Conservation (phyloP, 2,113 vertebrate species). For the Clinocottus analis region DNA sequence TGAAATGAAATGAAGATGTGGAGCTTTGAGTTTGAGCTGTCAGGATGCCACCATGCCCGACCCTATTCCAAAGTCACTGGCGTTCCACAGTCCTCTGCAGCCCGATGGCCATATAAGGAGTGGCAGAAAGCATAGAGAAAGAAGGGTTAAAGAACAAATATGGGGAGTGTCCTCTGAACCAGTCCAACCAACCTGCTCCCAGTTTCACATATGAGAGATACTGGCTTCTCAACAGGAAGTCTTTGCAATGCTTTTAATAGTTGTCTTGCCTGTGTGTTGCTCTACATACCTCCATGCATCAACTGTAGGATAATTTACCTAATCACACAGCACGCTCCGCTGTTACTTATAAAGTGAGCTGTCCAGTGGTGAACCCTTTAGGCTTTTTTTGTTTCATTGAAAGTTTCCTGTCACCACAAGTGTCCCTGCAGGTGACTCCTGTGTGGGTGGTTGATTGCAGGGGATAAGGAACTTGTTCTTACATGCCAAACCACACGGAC, state of each 20-base stretch:
- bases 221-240: constrained; percentile 44
- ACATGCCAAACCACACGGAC: constrained; percentile 54
- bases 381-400: background rate
- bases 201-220: constrained; percentile 75
- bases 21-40: constrained; percentile 33
- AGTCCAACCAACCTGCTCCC: constrained; percentile 77
- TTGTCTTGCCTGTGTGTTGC: constrained; percentile 2
- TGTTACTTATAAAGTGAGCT: background rate
- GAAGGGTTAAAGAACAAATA: constrained; percentile 35
- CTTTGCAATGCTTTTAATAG: constrained; percentile 7
- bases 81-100: background rate
- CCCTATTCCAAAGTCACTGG: background rate
- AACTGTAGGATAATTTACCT: background rate
- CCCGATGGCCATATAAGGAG: constrained; percentile 63
- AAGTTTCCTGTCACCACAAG: constrained; percentile 16
- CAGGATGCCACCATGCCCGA: background rate
- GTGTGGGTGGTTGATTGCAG: constrained; percentile 42
- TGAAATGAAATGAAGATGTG: background rate
- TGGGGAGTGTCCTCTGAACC: constrained; percentile 78
- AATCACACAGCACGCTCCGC: background rate
- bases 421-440: constrained; percentile 47
- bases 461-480: constrained; percentile 66
- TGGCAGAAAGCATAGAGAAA: constrained; percentile 13
- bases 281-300: background rate
- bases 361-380: background rate